Base-by-base conservation (phyloP, 2,113 vertebrate genomes). In the Lucifuga dentata region DNA sequence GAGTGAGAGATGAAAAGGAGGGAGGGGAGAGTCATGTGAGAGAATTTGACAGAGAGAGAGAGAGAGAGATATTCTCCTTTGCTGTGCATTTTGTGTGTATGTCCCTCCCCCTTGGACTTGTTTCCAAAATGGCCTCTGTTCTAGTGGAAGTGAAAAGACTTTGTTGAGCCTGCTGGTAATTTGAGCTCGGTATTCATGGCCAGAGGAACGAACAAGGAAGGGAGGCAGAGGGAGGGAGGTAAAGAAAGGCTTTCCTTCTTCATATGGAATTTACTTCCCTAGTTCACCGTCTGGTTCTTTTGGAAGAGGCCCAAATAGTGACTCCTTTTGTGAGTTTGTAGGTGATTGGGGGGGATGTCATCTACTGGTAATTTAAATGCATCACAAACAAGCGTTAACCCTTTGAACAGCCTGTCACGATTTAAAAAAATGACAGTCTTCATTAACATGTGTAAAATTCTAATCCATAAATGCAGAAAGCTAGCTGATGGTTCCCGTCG, bases 71-170 rank as follows among this genome's bases (percentile, higher is more conserved):
- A 20, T 66, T 63, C 52, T 79, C 48, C 49, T 71, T 40, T 75
- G 76, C 63, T 82, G 76, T 80, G 83, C 67, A 84, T 84, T 86
- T 75, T 84, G 68, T 84, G 53, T 74, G 32, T 21, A 46, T 59
- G 55, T 52, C 66, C 69, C 72, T 67, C 78, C 74, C 76, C 56
- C 64, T 50, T 72, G 52, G 71, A 73, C 63, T 81, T 68, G 63
- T 85, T 67, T 89, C 76, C 81, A 88, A 92, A 91, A 91, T 91
- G 89, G 89, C 86, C 83, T 81, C 85, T 90, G 86, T 87, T 84
- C 64, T 65, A 77, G 71, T 65, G 68, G 74, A 81, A 84, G 75
- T 84, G 70, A 85, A 87, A 83, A 81, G 76, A 88, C 66, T 82
- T 75, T 84, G 80, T 86, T 77, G 71, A 88, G 84, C 29, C 73